These are phyloP conservation scores for Ligdia adustata DNA, from an alignment of 2,888 invertebrate genomes.

Conservation along the genomic window DNA sequence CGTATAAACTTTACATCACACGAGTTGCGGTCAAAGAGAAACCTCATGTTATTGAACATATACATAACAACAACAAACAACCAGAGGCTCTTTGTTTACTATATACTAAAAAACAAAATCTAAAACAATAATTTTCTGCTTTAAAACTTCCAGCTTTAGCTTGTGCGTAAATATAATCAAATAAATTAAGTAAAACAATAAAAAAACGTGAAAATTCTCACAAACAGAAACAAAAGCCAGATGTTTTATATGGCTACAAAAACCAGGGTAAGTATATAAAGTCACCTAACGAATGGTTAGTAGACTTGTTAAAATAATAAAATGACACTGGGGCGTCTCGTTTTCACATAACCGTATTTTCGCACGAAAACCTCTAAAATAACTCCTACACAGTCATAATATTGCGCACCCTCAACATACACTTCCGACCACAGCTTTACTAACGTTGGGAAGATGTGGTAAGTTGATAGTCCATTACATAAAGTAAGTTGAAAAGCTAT, in stretches of 20 bases:
- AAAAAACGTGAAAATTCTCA: no score
- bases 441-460: background rate
- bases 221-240: background rate
- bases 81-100: no score
- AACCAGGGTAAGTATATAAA: constrained; percentile 1
- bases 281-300: constrained; percentile 10
- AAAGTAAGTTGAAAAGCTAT: background rate
- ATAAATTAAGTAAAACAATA: no score
- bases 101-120: no score
- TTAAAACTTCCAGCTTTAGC: no score
- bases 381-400: constrained; percentile 19
- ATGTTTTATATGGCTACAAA: background rate
- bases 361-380: constrained; percentile 14
- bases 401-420: constrained; percentile 15
- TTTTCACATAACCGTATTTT: constrained; percentile 16
- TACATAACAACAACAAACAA: no score
- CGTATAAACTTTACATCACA: no score
- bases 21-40: no score
- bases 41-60: no score
- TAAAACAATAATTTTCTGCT: no score
- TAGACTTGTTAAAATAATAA: constrained; percentile 21
- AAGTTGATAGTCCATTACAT: background rate
- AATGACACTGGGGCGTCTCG: constrained; percentile 11
- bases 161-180: no score
- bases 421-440: background rate